phyloP scores from a whole-genome alignment of 1,140 invertebrate genomes.

The Drosophila lacertosa region DNA sequence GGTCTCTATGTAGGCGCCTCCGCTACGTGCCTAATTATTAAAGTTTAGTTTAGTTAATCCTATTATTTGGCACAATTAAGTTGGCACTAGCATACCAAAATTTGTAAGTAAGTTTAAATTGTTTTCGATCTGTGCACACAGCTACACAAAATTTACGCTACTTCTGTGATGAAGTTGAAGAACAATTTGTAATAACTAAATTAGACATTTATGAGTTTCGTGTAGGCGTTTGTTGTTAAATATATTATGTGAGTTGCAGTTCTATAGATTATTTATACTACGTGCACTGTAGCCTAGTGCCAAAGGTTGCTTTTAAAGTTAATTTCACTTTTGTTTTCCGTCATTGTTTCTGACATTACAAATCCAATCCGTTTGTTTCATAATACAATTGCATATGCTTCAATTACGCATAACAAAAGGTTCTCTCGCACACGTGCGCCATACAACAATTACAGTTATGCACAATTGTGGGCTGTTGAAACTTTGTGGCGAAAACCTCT shows the following conservation, averaged over 20 bases:
- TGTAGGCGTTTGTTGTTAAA: slow-evolving; percentile 44
- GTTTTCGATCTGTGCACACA: not conserved
- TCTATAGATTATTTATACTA: not conserved
- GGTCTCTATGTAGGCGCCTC: slow-evolving; percentile 45
- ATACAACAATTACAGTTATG: too few species aligned
- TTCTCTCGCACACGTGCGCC: slow-evolving; percentile 17
- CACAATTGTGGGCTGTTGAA: too few species aligned
- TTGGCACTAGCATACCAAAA: slow-evolving; percentile 30
- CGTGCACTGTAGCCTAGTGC: too few species aligned
- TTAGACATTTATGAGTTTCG: slow-evolving; percentile 1
- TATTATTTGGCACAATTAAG: slow-evolving; percentile 42
- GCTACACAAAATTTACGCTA: not conserved
- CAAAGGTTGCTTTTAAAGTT: too few species aligned
- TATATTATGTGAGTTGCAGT: slow-evolving; percentile 1
- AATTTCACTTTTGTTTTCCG: too few species aligned
- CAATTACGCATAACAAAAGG: slow-evolving; percentile 12
- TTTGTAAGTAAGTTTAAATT: slow-evolving; percentile 29
- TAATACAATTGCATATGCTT: slow-evolving; percentile 31
- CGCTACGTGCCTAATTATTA: slow-evolving; percentile 46
- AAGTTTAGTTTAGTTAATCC: slow-evolving; percentile 53
- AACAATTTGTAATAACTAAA: slow-evolving; percentile 9
- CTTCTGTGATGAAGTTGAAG: slow-evolving; percentile 7
- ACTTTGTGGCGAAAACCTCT: too few species aligned
- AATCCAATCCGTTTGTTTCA: slow-evolving; percentile 23
- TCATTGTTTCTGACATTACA: not conserved